Conservation (phyloP, 2,888 invertebrate species). For the Callimorpha dominula region DNA sequence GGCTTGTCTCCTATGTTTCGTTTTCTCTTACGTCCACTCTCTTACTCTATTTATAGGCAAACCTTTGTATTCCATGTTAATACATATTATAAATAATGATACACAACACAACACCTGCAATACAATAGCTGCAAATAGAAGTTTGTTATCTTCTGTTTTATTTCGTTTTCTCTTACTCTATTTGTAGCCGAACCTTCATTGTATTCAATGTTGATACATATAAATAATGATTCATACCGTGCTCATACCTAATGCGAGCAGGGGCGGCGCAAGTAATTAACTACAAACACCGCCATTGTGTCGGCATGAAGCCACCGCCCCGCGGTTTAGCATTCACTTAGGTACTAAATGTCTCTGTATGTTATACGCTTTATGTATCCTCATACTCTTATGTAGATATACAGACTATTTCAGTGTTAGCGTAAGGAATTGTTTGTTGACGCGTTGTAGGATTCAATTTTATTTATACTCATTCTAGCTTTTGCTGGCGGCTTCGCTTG, state of each 20-base stretch:
- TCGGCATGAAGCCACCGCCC: slow-evolving; percentile 25
- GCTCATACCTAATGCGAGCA: slow-evolving; percentile 10
- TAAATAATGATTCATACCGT: not conserved
- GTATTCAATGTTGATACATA: not conserved
- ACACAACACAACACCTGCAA: too few relatives aligned
- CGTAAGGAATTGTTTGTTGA: not conserved
- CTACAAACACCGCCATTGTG: slow-evolving; percentile 63
- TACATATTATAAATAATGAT: too few relatives aligned
- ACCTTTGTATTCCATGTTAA: too few relatives aligned
- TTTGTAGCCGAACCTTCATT: not conserved
- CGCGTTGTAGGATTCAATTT: not conserved
- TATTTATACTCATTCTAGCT: too few relatives aligned
- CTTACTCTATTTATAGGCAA: too few relatives aligned
- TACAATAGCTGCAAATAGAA: too few relatives aligned
- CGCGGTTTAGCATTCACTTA: slow-evolving; percentile 32
- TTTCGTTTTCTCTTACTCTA: not conserved
- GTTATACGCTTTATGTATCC: not conserved
- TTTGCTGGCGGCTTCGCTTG: too few relatives aligned
- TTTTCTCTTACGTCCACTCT: too few relatives aligned
- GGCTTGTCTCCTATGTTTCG: too few relatives aligned
- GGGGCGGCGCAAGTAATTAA: slow-evolving; percentile 67
- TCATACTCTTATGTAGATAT: not conserved
- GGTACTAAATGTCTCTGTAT: slow-evolving; percentile 15
- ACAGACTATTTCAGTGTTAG: not conserved
- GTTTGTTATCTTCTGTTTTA: too few relatives aligned